Base-by-base conservation (phyloP, 1,140 invertebrate species). In the Drosophila kurseongensis region DNA sequence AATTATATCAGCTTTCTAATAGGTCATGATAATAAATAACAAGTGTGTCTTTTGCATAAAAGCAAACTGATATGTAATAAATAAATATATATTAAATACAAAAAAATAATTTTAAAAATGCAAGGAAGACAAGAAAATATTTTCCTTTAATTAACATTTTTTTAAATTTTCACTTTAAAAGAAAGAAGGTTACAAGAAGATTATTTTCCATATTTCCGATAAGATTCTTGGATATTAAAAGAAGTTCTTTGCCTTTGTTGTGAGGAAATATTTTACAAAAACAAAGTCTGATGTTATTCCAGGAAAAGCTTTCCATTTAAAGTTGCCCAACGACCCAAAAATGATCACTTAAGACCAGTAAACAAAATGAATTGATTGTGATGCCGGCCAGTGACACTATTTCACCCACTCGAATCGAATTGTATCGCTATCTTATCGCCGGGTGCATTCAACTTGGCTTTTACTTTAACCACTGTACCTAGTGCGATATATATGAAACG, bases 401-500 rank as follows among this genome's bases (percentile, higher is more conserved):
- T 60, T 63, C 29, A 44, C 5, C 5, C 32, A 27, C 32, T 5
- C 16, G 18, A 16, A 41, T 13, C 1, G 27, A 32, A 32, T 5
- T 16, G 18, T 13, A 41, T 13, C 0, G 27, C 41, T 67, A 69
- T 67, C 48, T 55, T 67, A 55, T 67, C 63, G 41, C 1, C 13
- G 12, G 50, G 62, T 68, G 38, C 67, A 72, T 36, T 69, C 44
- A 40, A 35, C 42, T 50, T 47, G 50, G 12, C n/a, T 41, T 32
- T 5, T 63, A 44, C 57, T 29, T 9, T 55, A 18, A 42, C 52
- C 75, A 78, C 63, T 66, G 65, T 82, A 75, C 79, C 13, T 48
- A 57, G 51, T 51, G 12, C 18, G 18, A 50, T 61, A 74, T 80
- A 72, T 66, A 73, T 63, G 47, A 63, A 83, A 51, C 57, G 71